Base-by-base conservation (phyloP, 2,113 vertebrate genomes). In the Trinectes maculatus region DNA sequence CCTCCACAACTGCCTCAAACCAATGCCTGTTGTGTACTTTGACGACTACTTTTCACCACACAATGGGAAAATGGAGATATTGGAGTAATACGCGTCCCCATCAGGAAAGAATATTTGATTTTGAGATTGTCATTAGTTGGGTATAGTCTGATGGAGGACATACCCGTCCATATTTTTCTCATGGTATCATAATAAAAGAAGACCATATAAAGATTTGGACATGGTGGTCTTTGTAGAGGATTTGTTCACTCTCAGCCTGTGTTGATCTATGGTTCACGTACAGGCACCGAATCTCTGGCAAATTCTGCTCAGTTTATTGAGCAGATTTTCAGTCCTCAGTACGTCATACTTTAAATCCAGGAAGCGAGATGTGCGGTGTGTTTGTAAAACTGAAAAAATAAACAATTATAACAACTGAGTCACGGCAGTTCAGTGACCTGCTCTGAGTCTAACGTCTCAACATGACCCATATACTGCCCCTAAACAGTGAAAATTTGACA, bases 331-430 rank as follows among this genome's bases (percentile, higher is more conserved):
- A 31, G 18, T 26, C 42, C 21, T 65, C 24, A 5, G 51, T 34
- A 43, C 46, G 58, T 31, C 8, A 31, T 16, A 21, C 69, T 65
- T 77, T 21, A 71, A 66, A 77, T 64, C 33, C 53, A 67, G 42
- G 42, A 55, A 52, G 8, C 47, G n/a, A n/a, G n/a, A n/a, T n/a
- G n/a, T n/a, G n/a, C n/a, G n/a, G n/a, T n/a, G n/a, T n/a, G n/a
- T n/a, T n/a, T n/a, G n/a, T n/a, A n/a, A n/a, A n/a, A n/a, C n/a
- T n/a, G n/a, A n/a, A n/a, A n/a, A n/a, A n/a, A n/a, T n/a, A n/a
- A n/a, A n/a, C n/a, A n/a, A n/a, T n/a, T 37, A 29, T 18, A 37
- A 61, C 21, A 48, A 16, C 33, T 26, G 12, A 6, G 10, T 9
- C 25, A 58, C 26, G 55, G 64, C 16, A 53, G 46, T 3, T 74